Percentiles rank a stretch among this genome's conserved stretches.
These are phyloP conservation scores for Neoitamus cyanurus DNA, from an alignment of 2,888 invertebrate genomes.

Conservation along the genomic window DNA sequence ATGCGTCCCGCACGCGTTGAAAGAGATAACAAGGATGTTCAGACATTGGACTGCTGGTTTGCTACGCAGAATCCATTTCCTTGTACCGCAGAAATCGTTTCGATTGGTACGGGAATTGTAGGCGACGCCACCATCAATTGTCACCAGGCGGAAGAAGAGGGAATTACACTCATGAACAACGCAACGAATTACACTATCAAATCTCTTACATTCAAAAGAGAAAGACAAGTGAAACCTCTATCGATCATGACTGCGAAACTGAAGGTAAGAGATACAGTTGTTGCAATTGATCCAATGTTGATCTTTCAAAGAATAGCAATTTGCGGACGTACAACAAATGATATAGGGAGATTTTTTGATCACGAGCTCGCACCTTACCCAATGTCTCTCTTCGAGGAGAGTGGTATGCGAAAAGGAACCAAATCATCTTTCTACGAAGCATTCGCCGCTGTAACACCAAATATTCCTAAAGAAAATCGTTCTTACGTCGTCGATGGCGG, in stretches of 20 bases:
- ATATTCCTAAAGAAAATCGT: background rate
- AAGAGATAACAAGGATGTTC: background rate
- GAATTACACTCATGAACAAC: background rate
- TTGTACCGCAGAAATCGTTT: background rate
- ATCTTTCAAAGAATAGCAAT: constrained; percentile 36
- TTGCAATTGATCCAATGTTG: constrained; percentile 39
- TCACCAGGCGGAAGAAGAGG: background rate
- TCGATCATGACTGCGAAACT: constrained; percentile 10
- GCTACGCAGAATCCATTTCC: background rate
- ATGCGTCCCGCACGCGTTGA: background rate
- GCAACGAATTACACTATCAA: no score
- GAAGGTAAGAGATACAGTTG: constrained; percentile 15
- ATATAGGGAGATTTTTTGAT: background rate
- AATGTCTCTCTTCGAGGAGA: constrained; percentile 27
- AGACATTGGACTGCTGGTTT: background rate
- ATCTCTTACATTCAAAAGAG: background rate
- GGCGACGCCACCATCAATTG: background rate
- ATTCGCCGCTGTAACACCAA: background rate
- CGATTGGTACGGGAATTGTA: background rate
- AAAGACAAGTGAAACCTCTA: background rate
- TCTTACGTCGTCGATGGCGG: background rate
- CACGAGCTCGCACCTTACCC: constrained; percentile 30
- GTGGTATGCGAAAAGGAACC: constrained; percentile 31
- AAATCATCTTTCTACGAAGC: constrained; percentile 14
- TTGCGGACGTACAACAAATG: background rate